Evolutionary conservation across 2,888 invertebrate species (phyloP), one percentile per base, ranked within the genome.

Genomic region (Tipula lateralis): DNA sequence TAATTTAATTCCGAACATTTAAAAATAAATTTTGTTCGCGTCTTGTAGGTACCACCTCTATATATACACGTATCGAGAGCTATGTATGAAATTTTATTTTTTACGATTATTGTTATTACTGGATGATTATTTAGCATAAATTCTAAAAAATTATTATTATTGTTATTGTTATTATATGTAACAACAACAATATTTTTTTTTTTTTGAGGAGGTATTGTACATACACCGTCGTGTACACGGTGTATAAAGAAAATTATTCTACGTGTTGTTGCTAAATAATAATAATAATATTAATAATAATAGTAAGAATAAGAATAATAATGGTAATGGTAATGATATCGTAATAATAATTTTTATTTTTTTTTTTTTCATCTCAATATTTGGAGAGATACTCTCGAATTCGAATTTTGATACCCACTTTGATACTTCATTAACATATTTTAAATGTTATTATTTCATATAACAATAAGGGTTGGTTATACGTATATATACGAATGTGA

Each of bases 81-180:
- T 30, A 30, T 82, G 29, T 82, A 32, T 82, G 82, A 30, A 30
- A 30, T 30, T 29, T 82, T 82, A 82, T 82, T 82, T 82, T 82
- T 82, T 82, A 82, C 30, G 82, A 82, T 82, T 82, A 82, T 82
- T 82, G 82, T 82, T 82, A 82, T 82, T 82, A 82, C 82, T 82
- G 32, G 82, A 82, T 82, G 82, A 82, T 82, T 82, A 82, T 82
- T 82, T 82, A 82, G 82, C 82, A 82, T 82, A 82, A 82, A 82
- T 82, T 82, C 82, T 32, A 30, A 82, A 82, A 82, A 82, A 82
- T 82, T 82, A 82, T 82, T 29, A 82, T 82, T 82, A 82, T 82
- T 82, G 82, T 82, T 82, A 82, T 82, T 66, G 66, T 66, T 66
- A 66, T 66, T 66, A 66, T 24, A n/a, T n/a, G n/a, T 19, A 30